Evolutionary conservation across 92 coral and sea anemone species (phyloP).

Genomic region (Palythoa grandiflora): DNA sequence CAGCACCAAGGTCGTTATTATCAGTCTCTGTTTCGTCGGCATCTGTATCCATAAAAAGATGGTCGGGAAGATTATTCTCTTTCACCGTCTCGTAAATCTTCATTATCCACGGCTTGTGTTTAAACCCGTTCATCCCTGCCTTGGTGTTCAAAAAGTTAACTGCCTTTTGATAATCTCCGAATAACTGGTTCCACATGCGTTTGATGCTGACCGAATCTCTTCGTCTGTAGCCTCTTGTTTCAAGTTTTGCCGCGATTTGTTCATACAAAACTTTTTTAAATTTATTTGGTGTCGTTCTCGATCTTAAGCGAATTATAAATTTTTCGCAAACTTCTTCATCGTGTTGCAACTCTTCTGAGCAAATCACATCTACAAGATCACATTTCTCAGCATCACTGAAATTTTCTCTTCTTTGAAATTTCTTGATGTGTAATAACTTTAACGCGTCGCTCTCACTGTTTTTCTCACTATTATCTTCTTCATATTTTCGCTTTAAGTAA

Average conservation of each 20-base stretch:
- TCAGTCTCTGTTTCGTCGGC: conserved; percentile 18
- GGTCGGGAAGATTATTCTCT: conserved; percentile 39
- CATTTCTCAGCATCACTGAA: conserved; percentile 45
- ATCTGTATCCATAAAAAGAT: conserved; percentile 22
- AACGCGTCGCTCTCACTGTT: conserved; percentile 6
- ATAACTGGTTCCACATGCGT: conserved; percentile 47
- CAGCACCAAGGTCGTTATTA: background rate
- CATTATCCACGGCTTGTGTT: conserved; percentile 49
- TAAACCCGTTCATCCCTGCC: conserved; percentile 40
- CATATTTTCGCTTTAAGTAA: conserved; percentile 35
- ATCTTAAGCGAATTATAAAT: conserved; percentile 44
- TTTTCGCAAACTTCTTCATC: conserved; percentile 34
- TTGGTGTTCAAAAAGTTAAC: conserved; percentile 46
- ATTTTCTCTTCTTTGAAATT: conserved; percentile 44
- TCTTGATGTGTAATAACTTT: background rate
- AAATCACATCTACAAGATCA: conserved; percentile 35
- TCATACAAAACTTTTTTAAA: conserved; percentile 45
- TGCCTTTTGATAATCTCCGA: conserved; percentile 47
- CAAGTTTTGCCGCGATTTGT: conserved; percentile 33
- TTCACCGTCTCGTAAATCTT: conserved; percentile 42
- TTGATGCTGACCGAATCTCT: conserved; percentile 40
- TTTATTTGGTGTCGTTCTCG: conserved; percentile 43
- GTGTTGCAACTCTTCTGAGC: conserved; percentile 33
- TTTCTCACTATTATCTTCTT: conserved; percentile 31
- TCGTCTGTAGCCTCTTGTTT: conserved; percentile 35